These are phyloP conservation scores for Chelon labrosus DNA, from an alignment of 2,797 vertebrate species.

Conservation along the genomic window DNA sequence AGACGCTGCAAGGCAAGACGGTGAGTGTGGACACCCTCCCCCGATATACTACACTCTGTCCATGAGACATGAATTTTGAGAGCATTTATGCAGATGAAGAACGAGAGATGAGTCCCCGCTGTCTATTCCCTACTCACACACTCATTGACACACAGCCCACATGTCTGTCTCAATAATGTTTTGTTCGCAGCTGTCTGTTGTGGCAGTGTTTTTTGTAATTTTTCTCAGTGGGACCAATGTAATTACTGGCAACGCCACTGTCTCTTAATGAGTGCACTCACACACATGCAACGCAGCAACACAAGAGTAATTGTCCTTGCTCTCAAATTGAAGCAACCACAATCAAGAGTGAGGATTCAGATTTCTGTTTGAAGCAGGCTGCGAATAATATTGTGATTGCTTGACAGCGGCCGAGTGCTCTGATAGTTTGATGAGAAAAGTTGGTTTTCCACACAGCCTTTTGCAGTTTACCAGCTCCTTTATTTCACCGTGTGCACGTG, in stretches of 20 bases:
- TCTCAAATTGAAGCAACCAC: slow-evolving; percentile 30
- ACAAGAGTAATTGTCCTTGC: slow-evolving; percentile 19
- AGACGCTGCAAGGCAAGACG: slow-evolving; percentile 95
- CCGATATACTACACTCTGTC: not conserved
- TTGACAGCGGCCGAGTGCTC: not conserved
- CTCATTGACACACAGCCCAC: not conserved
- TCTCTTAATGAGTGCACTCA: slow-evolving; percentile 1
- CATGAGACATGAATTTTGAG: not conserved
- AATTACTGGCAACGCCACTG: slow-evolving; percentile 24
- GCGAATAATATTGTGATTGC: slow-evolving; percentile 10
- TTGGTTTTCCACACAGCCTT: slow-evolving; percentile 9
- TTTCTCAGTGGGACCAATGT: slow-evolving; percentile 7
- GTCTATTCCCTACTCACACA: not conserved
- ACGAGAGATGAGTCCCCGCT: not conserved
- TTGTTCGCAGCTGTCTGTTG: slow-evolving; percentile 10
- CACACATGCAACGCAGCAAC: not conserved
- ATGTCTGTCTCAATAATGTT: not conserved
- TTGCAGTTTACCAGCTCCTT: not conserved
- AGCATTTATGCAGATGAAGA: not conserved
- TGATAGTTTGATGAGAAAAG: not conserved
- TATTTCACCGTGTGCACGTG: slow-evolving; percentile 3
- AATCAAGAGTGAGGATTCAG: slow-evolving; percentile 5
- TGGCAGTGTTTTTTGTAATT: not conserved
- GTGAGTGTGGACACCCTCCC: slow-evolving; percentile 79
- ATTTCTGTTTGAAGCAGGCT: slow-evolving; percentile 9